Percentiles rank a stretch among this genome's conserved stretches.
These are phyloP conservation scores for Prorops nasuta DNA, from an alignment of 1,140 invertebrate species.

Conservation along the genomic window DNA sequence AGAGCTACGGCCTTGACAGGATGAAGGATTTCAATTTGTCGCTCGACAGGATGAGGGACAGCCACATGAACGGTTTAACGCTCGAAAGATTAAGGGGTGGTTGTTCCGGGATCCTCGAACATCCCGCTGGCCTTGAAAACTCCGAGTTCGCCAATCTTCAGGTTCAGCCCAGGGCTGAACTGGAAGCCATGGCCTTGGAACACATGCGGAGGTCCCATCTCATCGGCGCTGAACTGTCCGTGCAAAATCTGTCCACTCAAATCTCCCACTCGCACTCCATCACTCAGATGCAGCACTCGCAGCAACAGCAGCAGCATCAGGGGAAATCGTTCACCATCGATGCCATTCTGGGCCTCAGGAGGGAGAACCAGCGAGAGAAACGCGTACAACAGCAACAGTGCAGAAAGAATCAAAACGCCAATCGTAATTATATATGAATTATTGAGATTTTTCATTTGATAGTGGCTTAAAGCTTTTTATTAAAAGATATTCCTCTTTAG, in stretches of 20 bases:
- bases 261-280: conserved; percentile 38
- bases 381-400: conserved; percentile 38
- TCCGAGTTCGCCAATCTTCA: conserved; percentile 38
- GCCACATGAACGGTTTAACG: conserved; percentile 24
- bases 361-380: conserved; percentile 50
- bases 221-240: conserved; percentile 34
- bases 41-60: conserved; percentile 33
- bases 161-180: conserved; percentile 37
- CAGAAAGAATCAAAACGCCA: conserved; percentile 39
- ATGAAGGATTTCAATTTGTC: conserved; percentile 37
- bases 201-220: conserved; percentile 44
- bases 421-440: too few species aligned
- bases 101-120: conserved; percentile 26
- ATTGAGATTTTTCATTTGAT: too few species aligned
- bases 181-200: conserved; percentile 44
- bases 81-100: conserved; percentile 30
- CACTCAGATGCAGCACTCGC: conserved; percentile 40
- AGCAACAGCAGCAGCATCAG: conserved; percentile 49
- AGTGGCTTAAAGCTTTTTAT: too few species aligned
- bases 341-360: conserved; percentile 71
- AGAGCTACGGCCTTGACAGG: conserved; percentile 33
- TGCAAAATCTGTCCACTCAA: conserved; percentile 40
- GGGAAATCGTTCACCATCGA: conserved; percentile 77
- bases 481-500: too few species aligned
- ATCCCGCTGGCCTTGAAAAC: conserved; percentile 30